Evolutionary conservation across 2,888 invertebrate species (phyloP).

Genomic region (Itoplectis maculator): DNA sequence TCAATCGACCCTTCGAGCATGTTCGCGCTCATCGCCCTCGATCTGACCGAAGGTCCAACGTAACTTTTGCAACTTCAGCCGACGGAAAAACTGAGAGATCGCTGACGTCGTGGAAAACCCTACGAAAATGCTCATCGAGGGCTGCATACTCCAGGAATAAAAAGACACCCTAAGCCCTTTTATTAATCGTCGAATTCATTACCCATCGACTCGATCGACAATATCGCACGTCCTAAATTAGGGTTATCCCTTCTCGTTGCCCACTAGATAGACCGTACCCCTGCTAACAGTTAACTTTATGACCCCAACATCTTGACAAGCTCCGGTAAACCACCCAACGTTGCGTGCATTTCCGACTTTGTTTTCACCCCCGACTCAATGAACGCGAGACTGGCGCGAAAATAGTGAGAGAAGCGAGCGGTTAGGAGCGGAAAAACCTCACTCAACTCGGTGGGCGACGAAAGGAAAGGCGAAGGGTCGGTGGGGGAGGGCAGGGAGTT

Average conservation of each 20-base stretch:
- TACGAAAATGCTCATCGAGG: neutral
- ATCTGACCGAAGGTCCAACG: constrained; percentile 32
- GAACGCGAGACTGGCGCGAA: neutral
- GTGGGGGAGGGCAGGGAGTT: no score
- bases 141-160: neutral
- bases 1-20: constrained; percentile 28
- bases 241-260: no score
- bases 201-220: no score
- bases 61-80: constrained; percentile 1
- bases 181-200: constrained; percentile 20
- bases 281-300: constrained; percentile 6
- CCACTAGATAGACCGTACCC: no score
- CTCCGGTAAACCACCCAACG: neutral
- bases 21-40: constrained; percentile 31
- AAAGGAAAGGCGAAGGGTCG: neutral
- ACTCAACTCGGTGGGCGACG: constrained; percentile 36
- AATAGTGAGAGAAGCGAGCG: constrained; percentile 2
- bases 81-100: constrained; percentile 26
- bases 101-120: constrained; percentile 41
- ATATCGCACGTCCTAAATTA: no score
- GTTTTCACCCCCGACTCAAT: constrained; percentile 2
- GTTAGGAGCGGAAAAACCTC: constrained; percentile 41
- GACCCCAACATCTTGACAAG: neutral
- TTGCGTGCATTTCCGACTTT: neutral
- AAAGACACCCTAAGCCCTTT: neutral